A percentile compares a stretch with the other conserved stretches of the same genome.
Conservation (phyloP, 2,113 vertebrate genomes). For the Oryzias woworae region DNA sequence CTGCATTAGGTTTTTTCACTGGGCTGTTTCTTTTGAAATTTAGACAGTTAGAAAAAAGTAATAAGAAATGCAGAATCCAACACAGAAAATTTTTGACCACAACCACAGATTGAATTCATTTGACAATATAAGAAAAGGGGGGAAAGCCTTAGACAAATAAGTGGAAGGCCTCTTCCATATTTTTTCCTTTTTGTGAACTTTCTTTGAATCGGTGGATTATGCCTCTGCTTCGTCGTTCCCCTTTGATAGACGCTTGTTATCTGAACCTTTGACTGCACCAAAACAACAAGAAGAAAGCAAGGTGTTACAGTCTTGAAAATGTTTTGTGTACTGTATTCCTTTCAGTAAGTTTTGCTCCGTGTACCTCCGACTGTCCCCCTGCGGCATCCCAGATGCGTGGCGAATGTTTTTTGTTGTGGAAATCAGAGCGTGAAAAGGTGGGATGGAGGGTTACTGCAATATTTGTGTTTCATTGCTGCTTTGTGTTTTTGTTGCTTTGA, state of each 20-base stretch:
- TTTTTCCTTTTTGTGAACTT: slow-evolving; percentile 7
- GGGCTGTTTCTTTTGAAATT: too few relatives aligned
- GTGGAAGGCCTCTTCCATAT: background rate
- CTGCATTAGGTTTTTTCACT: too few relatives aligned
- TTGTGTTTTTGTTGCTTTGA: slow-evolving; percentile 45
- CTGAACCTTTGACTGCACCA: slow-evolving; percentile 32
- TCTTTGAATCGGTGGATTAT: slow-evolving; percentile 10
- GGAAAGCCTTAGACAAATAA: slow-evolving; percentile 21
- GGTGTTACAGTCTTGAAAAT: slow-evolving; percentile 32
- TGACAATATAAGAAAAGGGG: background rate
- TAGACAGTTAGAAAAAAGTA: too few relatives aligned
- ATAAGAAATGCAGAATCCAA: too few relatives aligned
- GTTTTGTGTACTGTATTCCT: slow-evolving; percentile 29
- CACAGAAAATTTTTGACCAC: too few relatives aligned
- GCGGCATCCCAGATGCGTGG: slow-evolving; percentile 16
- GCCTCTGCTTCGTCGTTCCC: slow-evolving; percentile 32
- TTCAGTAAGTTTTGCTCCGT: slow-evolving; percentile 14
- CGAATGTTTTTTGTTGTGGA: slow-evolving; percentile 64
- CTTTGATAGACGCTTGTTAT: slow-evolving; percentile 61
- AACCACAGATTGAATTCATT: too few relatives aligned
- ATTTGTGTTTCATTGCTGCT: slow-evolving; percentile 60
- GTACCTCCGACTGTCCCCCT: slow-evolving; percentile 33
- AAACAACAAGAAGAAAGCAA: slow-evolving; percentile 25
- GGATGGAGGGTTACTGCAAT: slow-evolving; percentile 32
- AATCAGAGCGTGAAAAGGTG: slow-evolving; percentile 48